These are phyloP conservation scores for Yponomeuta plumbellus DNA, from an alignment of 2,888 invertebrate genomes.

Conservation along the genomic window DNA sequence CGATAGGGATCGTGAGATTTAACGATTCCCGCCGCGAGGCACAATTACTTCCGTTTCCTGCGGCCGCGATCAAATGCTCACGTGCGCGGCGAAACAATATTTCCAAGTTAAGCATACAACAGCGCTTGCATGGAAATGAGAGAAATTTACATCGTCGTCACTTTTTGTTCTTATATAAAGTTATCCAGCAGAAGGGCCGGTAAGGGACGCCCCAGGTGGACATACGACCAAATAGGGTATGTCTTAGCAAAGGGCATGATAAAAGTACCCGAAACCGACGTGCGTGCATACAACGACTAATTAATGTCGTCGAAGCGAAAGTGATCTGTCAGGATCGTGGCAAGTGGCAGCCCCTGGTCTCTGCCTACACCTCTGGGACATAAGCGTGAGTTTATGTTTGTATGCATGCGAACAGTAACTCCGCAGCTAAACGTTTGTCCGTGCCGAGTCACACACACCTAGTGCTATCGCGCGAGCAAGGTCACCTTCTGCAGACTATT, in stretches of 20 bases:
- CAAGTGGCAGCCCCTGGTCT: too few species aligned
- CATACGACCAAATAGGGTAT: too few species aligned
- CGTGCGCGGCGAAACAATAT: constrained; percentile 40
- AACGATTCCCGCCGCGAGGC: constrained; percentile 43
- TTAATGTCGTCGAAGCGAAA: too few species aligned
- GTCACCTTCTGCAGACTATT: not conserved
- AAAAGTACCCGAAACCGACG: too few species aligned
- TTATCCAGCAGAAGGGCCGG: too few species aligned
- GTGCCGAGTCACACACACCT: not conserved
- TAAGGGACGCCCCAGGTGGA: too few species aligned
- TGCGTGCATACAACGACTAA: too few species aligned
- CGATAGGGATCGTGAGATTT: constrained; percentile 36
- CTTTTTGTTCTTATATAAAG: too few species aligned
- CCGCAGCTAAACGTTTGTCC: not conserved
- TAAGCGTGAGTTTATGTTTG: too few species aligned
- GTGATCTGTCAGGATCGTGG: too few species aligned
- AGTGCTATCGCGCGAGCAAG: not conserved
- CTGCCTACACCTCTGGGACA: too few species aligned
- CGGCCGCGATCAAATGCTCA: constrained; percentile 26
- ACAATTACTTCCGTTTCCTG: constrained; percentile 69
- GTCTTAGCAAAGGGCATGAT: too few species aligned
- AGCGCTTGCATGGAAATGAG: not conserved
- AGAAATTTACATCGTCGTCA: not conserved
- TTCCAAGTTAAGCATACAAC: constrained; percentile 24
- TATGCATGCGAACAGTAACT: not conserved